These are phyloP conservation scores for Mastomys coucha DNA, from an alignment of 2,113 vertebrate genomes.

Conservation along the genomic window DNA sequence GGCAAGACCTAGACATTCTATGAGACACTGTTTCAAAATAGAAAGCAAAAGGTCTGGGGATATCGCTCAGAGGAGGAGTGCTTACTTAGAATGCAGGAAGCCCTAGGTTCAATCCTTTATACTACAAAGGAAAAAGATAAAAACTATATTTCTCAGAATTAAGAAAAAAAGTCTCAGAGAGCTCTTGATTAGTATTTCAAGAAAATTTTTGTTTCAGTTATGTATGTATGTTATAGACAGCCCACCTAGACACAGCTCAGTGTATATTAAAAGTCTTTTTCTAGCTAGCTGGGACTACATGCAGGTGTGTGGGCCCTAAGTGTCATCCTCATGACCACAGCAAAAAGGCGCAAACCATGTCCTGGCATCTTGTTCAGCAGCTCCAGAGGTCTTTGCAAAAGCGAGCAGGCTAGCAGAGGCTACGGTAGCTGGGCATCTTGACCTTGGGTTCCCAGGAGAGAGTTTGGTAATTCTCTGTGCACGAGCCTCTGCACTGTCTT, in stretches of 20 bases:
- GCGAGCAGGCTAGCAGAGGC: not conserved
- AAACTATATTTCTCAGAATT: not conserved
- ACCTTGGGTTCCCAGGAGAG: not conserved
- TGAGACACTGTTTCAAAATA: not conserved
- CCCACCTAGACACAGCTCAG: not conserved
- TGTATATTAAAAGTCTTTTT: not conserved
- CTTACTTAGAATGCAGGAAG: not conserved
- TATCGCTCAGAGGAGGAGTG: not conserved
- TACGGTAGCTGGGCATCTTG: not conserved
- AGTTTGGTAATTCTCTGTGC: not conserved
- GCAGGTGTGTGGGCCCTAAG: not conserved
- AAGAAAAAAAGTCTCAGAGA: not conserved
- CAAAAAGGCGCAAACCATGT: not conserved
- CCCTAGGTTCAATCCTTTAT: not conserved
- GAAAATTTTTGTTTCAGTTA: conserved; percentile 25
- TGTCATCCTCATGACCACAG: not conserved
- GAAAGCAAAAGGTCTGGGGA: not conserved
- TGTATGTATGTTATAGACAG: not conserved
- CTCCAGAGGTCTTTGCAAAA: not conserved
- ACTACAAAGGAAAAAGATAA: not conserved
- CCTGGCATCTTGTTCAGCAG: not conserved
- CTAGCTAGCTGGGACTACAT: not conserved
- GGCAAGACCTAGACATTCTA: not conserved
- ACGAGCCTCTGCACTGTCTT: not conserved
- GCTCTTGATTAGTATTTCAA: not conserved